Conservation (phyloP, 2,797 vertebrate species). For the Ptychobarbus kaznakovi region DNA sequence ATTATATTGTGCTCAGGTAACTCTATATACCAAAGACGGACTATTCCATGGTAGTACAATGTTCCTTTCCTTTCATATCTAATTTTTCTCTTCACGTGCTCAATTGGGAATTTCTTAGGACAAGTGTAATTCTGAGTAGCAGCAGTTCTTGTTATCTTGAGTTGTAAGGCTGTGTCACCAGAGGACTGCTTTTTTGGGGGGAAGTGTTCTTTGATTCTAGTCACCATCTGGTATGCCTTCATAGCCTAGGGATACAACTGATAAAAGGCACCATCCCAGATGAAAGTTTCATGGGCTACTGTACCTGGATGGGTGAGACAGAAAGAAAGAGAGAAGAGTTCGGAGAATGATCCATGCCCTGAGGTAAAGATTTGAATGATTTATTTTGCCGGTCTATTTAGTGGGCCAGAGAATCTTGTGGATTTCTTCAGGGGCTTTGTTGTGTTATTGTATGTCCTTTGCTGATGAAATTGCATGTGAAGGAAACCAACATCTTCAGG, state of each 20-base stretch:
- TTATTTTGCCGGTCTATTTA: slow-evolving; percentile 53
- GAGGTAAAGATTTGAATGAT: slow-evolving; percentile 63
- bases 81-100: slow-evolving; percentile 55
- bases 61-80: slow-evolving; percentile 48
- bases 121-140: slow-evolving; percentile 51
- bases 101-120: slow-evolving; percentile 58
- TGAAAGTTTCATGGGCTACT: slow-evolving; percentile 64
- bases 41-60: slow-evolving; percentile 30
- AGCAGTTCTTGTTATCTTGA: slow-evolving; percentile 57
- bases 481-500: not conserved
- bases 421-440: slow-evolving; percentile 36
- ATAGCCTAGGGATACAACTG: slow-evolving; percentile 57
- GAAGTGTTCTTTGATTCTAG: slow-evolving; percentile 59
- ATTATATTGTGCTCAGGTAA: slow-evolving; percentile 17
- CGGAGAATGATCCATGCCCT: slow-evolving; percentile 59
- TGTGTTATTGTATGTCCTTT: slow-evolving; percentile 27
- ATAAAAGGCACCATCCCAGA: slow-evolving; percentile 61
- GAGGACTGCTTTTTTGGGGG: slow-evolving; percentile 57
- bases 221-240: slow-evolving; percentile 61
- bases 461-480: slow-evolving; percentile 33
- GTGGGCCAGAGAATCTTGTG: not conserved
- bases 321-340: slow-evolving; percentile 51
- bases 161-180: slow-evolving; percentile 61
- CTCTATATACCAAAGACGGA: slow-evolving; percentile 32
- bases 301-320: slow-evolving; percentile 57